Base-by-base conservation (phyloP, 2,113 vertebrate genomes). In the Puntigrus tetrazona region DNA sequence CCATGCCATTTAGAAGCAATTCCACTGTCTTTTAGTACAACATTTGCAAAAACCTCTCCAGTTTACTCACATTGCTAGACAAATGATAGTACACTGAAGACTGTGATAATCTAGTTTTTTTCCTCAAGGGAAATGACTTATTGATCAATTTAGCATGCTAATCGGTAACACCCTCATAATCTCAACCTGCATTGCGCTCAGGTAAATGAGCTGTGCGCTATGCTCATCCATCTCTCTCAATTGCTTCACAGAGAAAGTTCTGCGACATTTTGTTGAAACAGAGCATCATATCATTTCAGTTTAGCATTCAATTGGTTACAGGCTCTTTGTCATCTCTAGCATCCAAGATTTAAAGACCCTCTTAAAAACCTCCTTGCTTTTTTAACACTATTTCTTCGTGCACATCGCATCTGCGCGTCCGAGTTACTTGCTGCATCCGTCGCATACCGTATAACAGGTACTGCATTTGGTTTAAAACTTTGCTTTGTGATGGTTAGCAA, bases 301-400 rank as follows among this genome's bases (percentile, higher is more conserved):
- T 90, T 89, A 38, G 50, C 86, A 85, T 81, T 88, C 86, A 87
- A 34, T 79, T 78, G 86, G 70, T 89, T 82, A 81, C 67, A 88
- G 86, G 88, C 76, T 63, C 38, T 50, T 78, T 87, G 88, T 89
- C 80, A 77, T 72, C 47, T 85, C 85, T 20, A 88, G 16, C 1
- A 18, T 67, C 8, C 63, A 34, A 67, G 63, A 14, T 14, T 18
- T 65, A 65, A 65, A 16, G 11, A 61, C 4, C 10, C n/a, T 27
- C 4, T 34, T 34, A 65, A 65, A 22, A 22, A 22, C 20, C 50
- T 1, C 3, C 5, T 20, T 52, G 5, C 18, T 52, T 52, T 22
- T 43, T 47, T 47, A 16, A 47, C 14, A 16, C 1, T 16, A 47
- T 47, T 47, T 47, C 16, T 47, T 38, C 4, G 13, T 16, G 4